Conservation (phyloP, 1,140 invertebrate genomes). For the Hyphantria cunea region DNA sequence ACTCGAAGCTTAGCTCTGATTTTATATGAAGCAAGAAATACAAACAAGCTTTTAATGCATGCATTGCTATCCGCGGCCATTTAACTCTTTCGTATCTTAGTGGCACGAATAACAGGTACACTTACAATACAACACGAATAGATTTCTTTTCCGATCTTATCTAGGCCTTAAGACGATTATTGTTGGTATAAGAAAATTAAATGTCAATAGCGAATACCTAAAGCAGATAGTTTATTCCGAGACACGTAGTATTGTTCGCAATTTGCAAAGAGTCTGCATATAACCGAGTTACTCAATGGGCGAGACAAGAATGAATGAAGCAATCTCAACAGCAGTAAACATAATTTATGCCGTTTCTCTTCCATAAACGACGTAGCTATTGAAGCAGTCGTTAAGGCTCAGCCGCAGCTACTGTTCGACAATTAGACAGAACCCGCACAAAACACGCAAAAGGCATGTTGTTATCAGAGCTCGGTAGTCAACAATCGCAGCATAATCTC, state of each 20-base stretch:
- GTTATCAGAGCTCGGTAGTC: constrained; percentile 69
- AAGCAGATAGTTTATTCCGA: constrained; percentile 57
- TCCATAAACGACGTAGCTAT: constrained; percentile 64
- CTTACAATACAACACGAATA: too few relatives aligned
- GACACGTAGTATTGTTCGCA: constrained; percentile 61
- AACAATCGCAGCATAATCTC: constrained; percentile 69
- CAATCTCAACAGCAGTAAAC: constrained; percentile 65
- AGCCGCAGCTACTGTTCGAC: constrained; percentile 68
- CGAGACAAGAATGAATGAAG: constrained; percentile 76
- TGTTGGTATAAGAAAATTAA: constrained; percentile 53
- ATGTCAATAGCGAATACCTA: constrained; percentile 57
- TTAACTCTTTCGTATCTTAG: constrained; percentile 23
- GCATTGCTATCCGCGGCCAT: constrained; percentile 32
- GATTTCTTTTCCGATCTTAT: constrained; percentile 28
- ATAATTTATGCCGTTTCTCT: constrained; percentile 71
- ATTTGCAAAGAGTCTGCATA: constrained; percentile 53
- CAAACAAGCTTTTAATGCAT: constrained; percentile 29
- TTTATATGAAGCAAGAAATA: constrained; percentile 20
- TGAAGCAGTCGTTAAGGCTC: constrained; percentile 57
- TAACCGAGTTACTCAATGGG: constrained; percentile 67
- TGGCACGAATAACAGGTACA: too few relatives aligned
- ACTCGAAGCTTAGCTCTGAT: constrained; percentile 16
- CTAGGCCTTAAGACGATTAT: constrained; percentile 39
- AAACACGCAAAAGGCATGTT: constrained; percentile 33
- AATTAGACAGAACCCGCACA: constrained; percentile 51